These are phyloP conservation scores for Hyphantria cunea DNA, from an alignment of 1,140 invertebrate genomes.

Conservation along the genomic window DNA sequence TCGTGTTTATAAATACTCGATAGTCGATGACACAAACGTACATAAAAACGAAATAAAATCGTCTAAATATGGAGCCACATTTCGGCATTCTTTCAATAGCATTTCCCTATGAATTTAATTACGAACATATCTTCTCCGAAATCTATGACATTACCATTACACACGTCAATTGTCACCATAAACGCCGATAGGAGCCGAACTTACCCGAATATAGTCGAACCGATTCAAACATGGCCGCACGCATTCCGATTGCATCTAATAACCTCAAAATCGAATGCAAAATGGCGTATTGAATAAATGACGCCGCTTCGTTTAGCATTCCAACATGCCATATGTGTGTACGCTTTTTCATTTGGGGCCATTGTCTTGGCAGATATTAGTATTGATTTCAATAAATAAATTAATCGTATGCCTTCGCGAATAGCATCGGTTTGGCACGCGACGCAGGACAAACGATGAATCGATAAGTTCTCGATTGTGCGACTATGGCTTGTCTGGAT, in stretches of 20 bases:
- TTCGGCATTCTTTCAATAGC: slow-evolving; percentile 37
- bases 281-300: slow-evolving; percentile 76
- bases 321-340: slow-evolving; percentile 75
- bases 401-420: slow-evolving; percentile 73
- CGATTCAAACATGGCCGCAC: slow-evolving; percentile 69
- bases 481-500: slow-evolving; percentile 59
- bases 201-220: slow-evolving; percentile 61
- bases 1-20: slow-evolving; percentile 20
- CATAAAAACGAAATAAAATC: slow-evolving; percentile 34
- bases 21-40: slow-evolving; percentile 17
- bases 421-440: slow-evolving; percentile 78
- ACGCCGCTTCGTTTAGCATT: slow-evolving; percentile 76
- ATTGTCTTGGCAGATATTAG: slow-evolving; percentile 79
- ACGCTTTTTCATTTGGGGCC: slow-evolving; percentile 79
- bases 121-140: slow-evolving; percentile 59
- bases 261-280: slow-evolving; percentile 80
- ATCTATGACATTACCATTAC: slow-evolving; percentile 56
- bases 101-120: slow-evolving; percentile 49
- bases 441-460: slow-evolving; percentile 66
- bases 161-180: slow-evolving; percentile 68
- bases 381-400: slow-evolving; percentile 81
- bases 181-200: slow-evolving; percentile 51
- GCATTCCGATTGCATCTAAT: slow-evolving; percentile 79
- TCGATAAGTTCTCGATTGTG: slow-evolving; percentile 68
- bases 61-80: slow-evolving; percentile 35